A percentile compares a stretch with the other conserved stretches of the same genome.
Conservation (phyloP, 2,888 invertebrate species). For the Molanna angustata region DNA sequence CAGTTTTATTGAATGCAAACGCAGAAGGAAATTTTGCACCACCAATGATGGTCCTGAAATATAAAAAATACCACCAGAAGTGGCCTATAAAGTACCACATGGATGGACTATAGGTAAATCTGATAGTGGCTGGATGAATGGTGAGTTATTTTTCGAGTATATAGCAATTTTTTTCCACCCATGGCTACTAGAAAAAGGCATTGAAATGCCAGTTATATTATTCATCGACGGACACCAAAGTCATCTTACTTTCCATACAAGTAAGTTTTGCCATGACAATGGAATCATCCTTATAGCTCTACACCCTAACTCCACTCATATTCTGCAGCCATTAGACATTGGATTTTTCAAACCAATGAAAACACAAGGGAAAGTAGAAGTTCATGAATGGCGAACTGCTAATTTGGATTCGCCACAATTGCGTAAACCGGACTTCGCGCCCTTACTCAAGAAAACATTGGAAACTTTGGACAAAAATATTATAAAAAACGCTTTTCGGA, state of each 20-base stretch:
- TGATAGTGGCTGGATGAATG: slow-evolving; percentile 43
- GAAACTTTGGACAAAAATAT: slow-evolving; percentile 28
- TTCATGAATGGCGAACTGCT: slow-evolving; percentile 34
- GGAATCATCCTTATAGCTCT: slow-evolving; percentile 39
- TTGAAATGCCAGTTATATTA: slow-evolving; percentile 39
- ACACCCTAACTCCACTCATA: slow-evolving; percentile 40
- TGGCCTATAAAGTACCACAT: slow-evolving; percentile 34
- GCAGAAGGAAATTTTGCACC: slow-evolving; percentile 35
- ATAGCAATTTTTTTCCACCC: slow-evolving; percentile 40
- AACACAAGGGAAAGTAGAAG: slow-evolving; percentile 34
- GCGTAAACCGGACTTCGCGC: slow-evolving; percentile 35
- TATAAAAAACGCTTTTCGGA: slow-evolving; percentile 35
- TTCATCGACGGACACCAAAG: slow-evolving; percentile 42
- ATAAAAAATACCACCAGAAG: neutral
- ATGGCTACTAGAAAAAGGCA: slow-evolving; percentile 38
- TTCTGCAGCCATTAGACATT: slow-evolving; percentile 40
- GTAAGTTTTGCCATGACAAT: slow-evolving; percentile 40
- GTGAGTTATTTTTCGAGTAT: slow-evolving; percentile 41
- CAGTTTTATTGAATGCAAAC: slow-evolving; percentile 35
- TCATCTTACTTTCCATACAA: slow-evolving; percentile 39
- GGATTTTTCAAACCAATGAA: slow-evolving; percentile 39
- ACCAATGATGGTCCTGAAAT: slow-evolving; percentile 32
- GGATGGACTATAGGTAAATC: slow-evolving; percentile 41
- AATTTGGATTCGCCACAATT: slow-evolving; percentile 33
- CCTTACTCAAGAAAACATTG: slow-evolving; percentile 34